phyloP scores from a whole-genome alignment of 2,888 invertebrate species.

The Formica aserva region DNA sequence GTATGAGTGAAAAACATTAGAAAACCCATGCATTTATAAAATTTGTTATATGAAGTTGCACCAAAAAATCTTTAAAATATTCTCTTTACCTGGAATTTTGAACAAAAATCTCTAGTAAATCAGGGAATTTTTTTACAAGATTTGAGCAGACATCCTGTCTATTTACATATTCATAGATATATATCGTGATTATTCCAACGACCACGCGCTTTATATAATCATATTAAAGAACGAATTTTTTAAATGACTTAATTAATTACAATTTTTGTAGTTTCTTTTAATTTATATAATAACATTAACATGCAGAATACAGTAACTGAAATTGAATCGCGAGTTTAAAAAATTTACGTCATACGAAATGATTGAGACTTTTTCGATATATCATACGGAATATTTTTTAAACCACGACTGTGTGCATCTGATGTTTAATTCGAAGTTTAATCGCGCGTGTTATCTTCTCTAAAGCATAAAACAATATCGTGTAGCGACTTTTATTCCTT shows the following conservation, averaged over 20 bases:
- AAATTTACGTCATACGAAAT: background rate
- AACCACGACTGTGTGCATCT: background rate
- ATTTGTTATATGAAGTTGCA: too few species aligned
- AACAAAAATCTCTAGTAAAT: too few species aligned
- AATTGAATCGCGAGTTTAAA: background rate
- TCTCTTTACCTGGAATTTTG: too few species aligned
- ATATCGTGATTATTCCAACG: background rate
- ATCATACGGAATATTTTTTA: background rate
- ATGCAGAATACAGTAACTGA: background rate
- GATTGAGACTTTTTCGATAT: background rate
- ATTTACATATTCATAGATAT: background rate
- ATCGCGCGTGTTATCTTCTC: background rate
- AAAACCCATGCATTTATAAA: too few species aligned
- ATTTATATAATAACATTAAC: background rate
- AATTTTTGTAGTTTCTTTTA: background rate
- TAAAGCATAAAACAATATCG: background rate
- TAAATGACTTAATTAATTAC: background rate
- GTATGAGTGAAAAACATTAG: too few species aligned
- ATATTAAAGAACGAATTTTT: background rate
- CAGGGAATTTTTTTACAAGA: too few species aligned
- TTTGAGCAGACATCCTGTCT: background rate
- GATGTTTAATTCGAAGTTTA: conserved; percentile 15
- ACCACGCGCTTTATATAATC: background rate
- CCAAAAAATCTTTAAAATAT: too few species aligned
- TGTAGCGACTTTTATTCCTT: conserved; percentile 2